Evolutionary conservation across 2,888 invertebrate species (phyloP).

Genomic region (Rambutsinella grinnellia): DNA sequence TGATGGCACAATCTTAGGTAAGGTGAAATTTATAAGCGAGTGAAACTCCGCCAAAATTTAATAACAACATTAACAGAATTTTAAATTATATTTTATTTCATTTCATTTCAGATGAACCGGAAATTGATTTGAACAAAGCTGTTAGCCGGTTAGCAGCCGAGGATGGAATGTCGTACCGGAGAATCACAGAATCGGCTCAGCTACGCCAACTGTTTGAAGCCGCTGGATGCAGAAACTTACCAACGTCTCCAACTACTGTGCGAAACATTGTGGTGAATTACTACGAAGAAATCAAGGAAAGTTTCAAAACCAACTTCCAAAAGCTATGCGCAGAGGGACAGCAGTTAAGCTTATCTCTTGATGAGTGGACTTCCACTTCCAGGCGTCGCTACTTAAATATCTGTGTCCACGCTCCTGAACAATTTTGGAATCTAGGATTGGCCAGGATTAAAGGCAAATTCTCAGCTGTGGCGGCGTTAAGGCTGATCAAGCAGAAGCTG

Average conservation of each 20-base stretch:
- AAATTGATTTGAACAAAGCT: too few relatives aligned
- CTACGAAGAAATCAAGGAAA: background rate
- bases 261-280: background rate
- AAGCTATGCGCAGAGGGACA: background rate
- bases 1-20: too few relatives aligned
- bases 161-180: background rate
- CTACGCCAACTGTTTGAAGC: background rate
- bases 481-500: slow-evolving; percentile 11
- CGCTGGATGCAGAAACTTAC: background rate
- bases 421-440: slow-evolving; percentile 10
- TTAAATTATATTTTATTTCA: too few relatives aligned
- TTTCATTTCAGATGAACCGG: too few relatives aligned
- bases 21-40: too few relatives aligned
- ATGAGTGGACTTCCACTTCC: slow-evolving; percentile 20
- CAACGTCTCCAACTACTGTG: background rate
- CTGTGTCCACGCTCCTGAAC: background rate
- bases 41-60: too few relatives aligned
- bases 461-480: background rate
- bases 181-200: background rate
- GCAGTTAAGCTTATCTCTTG: slow-evolving; percentile 4
- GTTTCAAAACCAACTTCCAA: background rate
- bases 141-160: background rate
- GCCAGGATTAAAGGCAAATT: background rate
- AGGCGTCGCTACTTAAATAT: slow-evolving; percentile 10
- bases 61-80: too few relatives aligned